Conservation (phyloP, 2,888 invertebrate genomes). For the Drosophila rubida region DNA sequence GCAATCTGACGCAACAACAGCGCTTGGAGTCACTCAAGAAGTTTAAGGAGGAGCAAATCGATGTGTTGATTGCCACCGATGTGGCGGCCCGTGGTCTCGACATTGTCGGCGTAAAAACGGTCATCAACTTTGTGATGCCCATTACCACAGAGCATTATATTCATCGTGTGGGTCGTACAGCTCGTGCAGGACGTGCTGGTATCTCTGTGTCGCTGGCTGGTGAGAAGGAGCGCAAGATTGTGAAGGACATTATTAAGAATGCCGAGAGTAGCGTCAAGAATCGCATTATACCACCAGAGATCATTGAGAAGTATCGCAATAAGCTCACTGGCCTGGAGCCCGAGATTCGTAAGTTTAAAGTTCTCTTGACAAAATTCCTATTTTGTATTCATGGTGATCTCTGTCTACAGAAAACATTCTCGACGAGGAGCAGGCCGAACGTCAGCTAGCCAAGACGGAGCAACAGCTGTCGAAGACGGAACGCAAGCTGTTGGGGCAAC, state of each 20-base stretch:
- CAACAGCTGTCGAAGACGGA: constrained; percentile 92
- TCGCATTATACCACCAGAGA: constrained; percentile 94
- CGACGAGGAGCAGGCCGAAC: constrained; percentile 93
- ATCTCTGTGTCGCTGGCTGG: constrained; percentile 97
- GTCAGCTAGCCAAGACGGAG: constrained; percentile 92
- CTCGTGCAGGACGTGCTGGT: constrained; percentile 96
- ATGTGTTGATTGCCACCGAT: constrained; percentile 97
- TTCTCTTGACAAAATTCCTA: no score
- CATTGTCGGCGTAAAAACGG: constrained; percentile 98
- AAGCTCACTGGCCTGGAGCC: constrained; percentile 90
- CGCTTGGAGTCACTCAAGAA: constrained; percentile 94
- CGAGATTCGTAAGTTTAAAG: constrained; percentile 90
- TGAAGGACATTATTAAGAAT: constrained; percentile 95
- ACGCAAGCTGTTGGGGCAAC: constrained; percentile 86
- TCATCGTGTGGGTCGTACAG: constrained; percentile 97
- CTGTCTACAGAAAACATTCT: constrained; percentile 88
- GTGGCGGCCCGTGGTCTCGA: constrained; percentile 96
- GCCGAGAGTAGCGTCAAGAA: constrained; percentile 94
- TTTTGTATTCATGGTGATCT: no score
- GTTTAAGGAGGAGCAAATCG: constrained; percentile 94
- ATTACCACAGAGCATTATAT: constrained; percentile 98
- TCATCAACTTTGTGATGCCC: constrained; percentile 98
- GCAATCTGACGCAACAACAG: constrained; percentile 97
- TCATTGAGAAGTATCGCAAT: constrained; percentile 93
- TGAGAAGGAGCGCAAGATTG: constrained; percentile 94